Percentiles rank a stretch among this genome's conserved stretches.
Conservation (phyloP, 2,888 invertebrate genomes). For the Euclidia mi region DNA sequence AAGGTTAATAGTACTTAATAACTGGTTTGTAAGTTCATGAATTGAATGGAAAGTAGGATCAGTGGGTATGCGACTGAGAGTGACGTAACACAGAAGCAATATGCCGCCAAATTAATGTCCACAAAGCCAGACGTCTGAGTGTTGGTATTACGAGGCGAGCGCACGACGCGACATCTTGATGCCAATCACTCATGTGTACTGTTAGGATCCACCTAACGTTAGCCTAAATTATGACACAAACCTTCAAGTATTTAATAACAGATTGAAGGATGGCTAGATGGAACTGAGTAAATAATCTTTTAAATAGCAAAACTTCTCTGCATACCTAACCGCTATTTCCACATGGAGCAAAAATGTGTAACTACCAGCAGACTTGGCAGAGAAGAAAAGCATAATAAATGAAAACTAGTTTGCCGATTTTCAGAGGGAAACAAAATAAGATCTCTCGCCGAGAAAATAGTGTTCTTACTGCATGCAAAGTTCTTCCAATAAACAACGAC, state of each 20-base stretch:
- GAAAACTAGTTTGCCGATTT: not conserved
- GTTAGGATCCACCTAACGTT: constrained; percentile 44
- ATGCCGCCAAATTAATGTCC: constrained; percentile 46
- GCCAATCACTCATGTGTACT: constrained; percentile 41
- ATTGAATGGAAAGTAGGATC: constrained; percentile 51
- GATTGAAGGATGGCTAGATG: not conserved
- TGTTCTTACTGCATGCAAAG: not conserved
- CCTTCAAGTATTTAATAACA: constrained; percentile 26
- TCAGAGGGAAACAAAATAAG: not conserved
- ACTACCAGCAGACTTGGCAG: not conserved
- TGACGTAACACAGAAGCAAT: constrained; percentile 50
- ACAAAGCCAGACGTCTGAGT: constrained; percentile 37
- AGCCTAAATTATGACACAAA: constrained; percentile 10
- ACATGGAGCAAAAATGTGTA: not conserved
- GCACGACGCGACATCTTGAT: constrained; percentile 36
- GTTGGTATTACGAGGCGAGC: constrained; percentile 33
- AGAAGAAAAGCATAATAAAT: not conserved
- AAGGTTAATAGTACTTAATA: constrained; percentile 62
- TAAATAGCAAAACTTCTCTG: not conserved
- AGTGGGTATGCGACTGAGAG: constrained; percentile 34
- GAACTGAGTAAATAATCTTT: not conserved
- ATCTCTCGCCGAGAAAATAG: not conserved
- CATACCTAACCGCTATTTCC: constrained; percentile 1
- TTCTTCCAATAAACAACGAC: not conserved
- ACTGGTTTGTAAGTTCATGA: constrained; percentile 53